Evolutionary conservation across 2,888 invertebrate species (phyloP).

Genomic region (Eueremaeus valkanovi): DNA sequence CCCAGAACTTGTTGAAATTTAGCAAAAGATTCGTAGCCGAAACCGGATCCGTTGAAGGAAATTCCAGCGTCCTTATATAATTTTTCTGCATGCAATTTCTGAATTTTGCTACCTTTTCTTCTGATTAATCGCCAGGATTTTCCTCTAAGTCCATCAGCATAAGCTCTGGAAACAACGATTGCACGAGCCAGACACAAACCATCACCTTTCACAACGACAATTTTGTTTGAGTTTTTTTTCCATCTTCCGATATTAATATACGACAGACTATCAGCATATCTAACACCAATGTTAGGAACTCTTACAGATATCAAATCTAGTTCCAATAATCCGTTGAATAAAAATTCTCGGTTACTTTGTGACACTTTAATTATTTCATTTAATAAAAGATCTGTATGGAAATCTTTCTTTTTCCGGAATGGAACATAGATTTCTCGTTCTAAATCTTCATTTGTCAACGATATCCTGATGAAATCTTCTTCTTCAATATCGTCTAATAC

Average conservation of each 20-base stretch:
- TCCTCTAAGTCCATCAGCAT: not conserved
- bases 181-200: not conserved
- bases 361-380: not conserved
- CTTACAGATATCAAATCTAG: not conserved
- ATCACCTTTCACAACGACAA: not conserved
- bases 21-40: not conserved
- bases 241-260: not conserved
- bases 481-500: not conserved
- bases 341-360: conserved; percentile 15
- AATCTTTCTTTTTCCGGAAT: not conserved
- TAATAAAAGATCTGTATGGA: not conserved
- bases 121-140: not conserved
- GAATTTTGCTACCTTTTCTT: not conserved
- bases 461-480: not conserved
- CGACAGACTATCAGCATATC: too few species aligned
- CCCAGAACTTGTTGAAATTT: not conserved
- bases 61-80: not conserved
- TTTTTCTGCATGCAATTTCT: not conserved
- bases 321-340: conserved; percentile 10
- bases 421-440: not conserved
- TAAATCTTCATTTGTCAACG: not conserved
- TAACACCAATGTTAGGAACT: not conserved
- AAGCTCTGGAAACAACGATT: not conserved
- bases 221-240: not conserved
- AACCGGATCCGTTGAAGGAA: not conserved